These are phyloP conservation scores for Falco peregrinus DNA, from an alignment of 2,797 vertebrate species.

Conservation along the genomic window DNA sequence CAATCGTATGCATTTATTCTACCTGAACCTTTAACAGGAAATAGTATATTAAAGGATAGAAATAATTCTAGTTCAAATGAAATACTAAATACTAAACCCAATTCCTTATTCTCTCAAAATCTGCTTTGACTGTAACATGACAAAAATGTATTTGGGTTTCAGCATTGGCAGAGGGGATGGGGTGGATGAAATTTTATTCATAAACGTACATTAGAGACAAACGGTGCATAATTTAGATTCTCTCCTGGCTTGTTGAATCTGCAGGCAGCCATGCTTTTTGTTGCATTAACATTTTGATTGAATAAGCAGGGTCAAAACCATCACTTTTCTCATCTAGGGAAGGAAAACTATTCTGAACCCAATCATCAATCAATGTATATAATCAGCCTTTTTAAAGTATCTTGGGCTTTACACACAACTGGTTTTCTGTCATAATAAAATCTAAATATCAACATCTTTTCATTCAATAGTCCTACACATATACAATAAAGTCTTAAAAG, in stretches of 20 bases:
- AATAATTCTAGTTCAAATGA: constrained; percentile 52
- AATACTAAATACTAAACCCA: constrained; percentile 32
- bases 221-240: constrained; percentile 63
- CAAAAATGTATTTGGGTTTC: constrained; percentile 19
- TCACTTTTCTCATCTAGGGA: constrained; percentile 69
- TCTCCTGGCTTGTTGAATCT: constrained; percentile 61
- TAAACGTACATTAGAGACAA: constrained; percentile 65
- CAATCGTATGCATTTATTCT: constrained; percentile 17
- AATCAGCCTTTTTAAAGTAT: constrained; percentile 72
- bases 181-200: constrained; percentile 53
- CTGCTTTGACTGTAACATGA: constrained; percentile 45
- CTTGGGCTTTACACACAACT: constrained; percentile 38
- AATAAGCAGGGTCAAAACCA: constrained; percentile 74
- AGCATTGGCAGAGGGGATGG: neutral
- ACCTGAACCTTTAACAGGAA: constrained; percentile 28
- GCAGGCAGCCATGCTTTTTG: constrained; percentile 59
- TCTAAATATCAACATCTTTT: constrained; percentile 51
- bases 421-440: constrained; percentile 46
- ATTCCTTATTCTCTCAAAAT: constrained; percentile 18
- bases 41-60: constrained; percentile 41
- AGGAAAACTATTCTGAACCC: constrained; percentile 74
- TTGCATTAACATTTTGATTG: constrained; percentile 81
- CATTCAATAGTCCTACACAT: constrained; percentile 40
- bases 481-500: constrained; percentile 56
- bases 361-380: constrained; percentile 79